Conservation (phyloP, 2,113 vertebrate species). For the Caracal caracal region DNA sequence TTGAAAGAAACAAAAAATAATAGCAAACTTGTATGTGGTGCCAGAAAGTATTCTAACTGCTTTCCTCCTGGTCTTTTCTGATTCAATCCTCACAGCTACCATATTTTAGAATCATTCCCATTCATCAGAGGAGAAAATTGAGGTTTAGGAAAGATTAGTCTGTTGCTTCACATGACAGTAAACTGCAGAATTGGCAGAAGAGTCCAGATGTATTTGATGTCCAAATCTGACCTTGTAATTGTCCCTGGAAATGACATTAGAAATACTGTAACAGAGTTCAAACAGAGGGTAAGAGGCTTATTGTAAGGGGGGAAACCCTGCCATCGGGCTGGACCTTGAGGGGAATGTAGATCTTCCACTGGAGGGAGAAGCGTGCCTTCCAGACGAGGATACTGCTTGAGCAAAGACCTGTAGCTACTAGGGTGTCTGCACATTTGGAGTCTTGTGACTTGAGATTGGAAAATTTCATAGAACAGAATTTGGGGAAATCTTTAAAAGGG, state of each 20-base stretch:
- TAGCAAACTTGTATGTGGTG: background rate
- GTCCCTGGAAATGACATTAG: background rate
- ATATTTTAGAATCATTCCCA: constrained; percentile 3
- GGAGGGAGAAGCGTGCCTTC: background rate
- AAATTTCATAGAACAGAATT: background rate
- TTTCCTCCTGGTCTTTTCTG: background rate
- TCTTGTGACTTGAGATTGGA: background rate
- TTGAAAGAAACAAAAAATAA: background rate
- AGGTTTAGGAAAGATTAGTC: background rate
- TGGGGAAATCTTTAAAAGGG: constrained; percentile 5
- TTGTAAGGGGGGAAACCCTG: background rate
- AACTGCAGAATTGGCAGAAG: background rate
- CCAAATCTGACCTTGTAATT: background rate
- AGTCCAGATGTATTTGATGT: background rate
- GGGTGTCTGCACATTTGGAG: background rate
- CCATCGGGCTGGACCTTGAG: background rate
- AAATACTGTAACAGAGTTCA: background rate
- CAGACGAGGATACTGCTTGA: background rate
- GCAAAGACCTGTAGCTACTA: background rate
- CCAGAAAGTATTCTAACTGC: background rate
- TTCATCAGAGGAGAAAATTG: background rate
- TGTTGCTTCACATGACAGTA: background rate
- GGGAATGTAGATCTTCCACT: background rate
- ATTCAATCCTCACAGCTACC: background rate
- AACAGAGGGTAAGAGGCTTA: background rate